A percentile compares a stretch with the other conserved stretches of the same genome.
Conservation (phyloP, 2,888 invertebrate genomes). For the Temnothorax rugatulus region DNA sequence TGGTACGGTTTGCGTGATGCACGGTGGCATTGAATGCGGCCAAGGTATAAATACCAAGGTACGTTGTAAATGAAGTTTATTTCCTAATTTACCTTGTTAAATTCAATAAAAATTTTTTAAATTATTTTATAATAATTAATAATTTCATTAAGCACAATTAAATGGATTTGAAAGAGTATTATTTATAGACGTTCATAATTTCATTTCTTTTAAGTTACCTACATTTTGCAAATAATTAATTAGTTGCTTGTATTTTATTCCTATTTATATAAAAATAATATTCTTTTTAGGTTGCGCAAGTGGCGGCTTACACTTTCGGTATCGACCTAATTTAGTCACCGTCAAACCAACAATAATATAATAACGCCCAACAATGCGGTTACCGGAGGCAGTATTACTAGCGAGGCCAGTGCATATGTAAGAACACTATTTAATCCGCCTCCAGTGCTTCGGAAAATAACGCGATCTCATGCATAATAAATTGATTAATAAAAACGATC, state of each 20-base stretch:
- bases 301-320: constrained; percentile 91
- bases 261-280: neutral
- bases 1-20: constrained; percentile 90
- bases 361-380: constrained; percentile 90
- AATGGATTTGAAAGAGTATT: neutral
- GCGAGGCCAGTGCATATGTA: constrained; percentile 89
- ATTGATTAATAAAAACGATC: neutral
- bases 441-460: neutral
- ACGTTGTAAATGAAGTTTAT: constrained; percentile 25
- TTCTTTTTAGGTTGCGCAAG: constrained; percentile 89
- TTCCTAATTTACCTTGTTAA: neutral
- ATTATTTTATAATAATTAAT: neutral
- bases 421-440: constrained; percentile 53
- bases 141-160: neutral
- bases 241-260: neutral
- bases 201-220: neutral
- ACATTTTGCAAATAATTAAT: neutral
- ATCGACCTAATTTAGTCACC: constrained; percentile 89
- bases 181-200: neutral
- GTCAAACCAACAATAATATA: constrained; percentile 90
- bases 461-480: neutral
- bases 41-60: constrained; percentile 94
- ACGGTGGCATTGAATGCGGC: constrained; percentile 92
- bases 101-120: neutral
- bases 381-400: constrained; percentile 91